Conservation (phyloP, 2,888 invertebrate genomes). For the Spodoptera picta region DNA sequence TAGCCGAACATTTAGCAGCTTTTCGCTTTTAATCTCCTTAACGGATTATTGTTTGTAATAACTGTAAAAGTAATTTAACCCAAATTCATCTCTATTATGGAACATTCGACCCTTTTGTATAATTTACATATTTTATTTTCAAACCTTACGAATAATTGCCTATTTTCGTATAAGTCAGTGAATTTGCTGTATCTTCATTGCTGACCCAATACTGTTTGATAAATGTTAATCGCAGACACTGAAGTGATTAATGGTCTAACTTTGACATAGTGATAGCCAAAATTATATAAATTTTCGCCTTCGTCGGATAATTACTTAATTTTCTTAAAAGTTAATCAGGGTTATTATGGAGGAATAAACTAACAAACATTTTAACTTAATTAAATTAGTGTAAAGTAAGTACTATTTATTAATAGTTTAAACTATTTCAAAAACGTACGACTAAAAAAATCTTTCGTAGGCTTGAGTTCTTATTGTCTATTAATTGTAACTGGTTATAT, state of each 20-base stretch:
- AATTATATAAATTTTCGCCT: constrained; percentile 36
- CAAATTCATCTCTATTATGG: no score
- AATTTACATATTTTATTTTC: constrained; percentile 1
- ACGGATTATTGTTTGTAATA: no score
- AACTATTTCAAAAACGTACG: no score
- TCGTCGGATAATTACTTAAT: constrained; percentile 37
- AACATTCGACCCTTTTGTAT: neutral
- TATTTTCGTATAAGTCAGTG: neutral
- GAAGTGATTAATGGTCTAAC: constrained; percentile 48
- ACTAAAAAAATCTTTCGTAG: no score
- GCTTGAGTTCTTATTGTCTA: no score
- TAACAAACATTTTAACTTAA: constrained; percentile 30
- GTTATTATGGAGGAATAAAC: constrained; percentile 29
- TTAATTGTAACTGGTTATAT: no score
- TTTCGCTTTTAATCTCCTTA: no score
- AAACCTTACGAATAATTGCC: neutral
- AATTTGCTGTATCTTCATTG: constrained; percentile 1
- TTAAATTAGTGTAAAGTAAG: constrained; percentile 8
- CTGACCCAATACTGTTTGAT: constrained; percentile 30
- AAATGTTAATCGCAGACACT: constrained; percentile 39
- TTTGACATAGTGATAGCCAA: constrained; percentile 47
- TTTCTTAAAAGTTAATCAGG: constrained; percentile 45
- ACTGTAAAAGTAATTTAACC: no score
- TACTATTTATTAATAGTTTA: no score
- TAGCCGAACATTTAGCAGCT: no score